A percentile compares a stretch with the other conserved stretches of the same genome.
Evolutionary conservation across 2,113 vertebrate species (phyloP).

Genomic region (Lepus europaeus): DNA sequence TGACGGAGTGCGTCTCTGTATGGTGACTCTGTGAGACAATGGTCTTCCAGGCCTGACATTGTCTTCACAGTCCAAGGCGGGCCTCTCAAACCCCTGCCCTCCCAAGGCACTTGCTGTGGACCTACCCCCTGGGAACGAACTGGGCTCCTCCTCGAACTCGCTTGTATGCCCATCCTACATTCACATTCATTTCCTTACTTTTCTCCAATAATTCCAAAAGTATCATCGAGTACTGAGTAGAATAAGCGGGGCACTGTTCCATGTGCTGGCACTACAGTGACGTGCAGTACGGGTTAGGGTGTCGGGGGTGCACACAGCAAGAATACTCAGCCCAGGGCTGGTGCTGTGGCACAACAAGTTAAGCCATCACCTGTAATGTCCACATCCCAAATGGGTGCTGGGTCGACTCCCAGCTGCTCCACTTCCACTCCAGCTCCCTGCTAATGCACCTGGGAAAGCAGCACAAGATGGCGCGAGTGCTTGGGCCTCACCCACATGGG

Average conservation of each 20-base stretch:
- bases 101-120: not conserved
- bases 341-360: too few species aligned
- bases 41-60: not conserved
- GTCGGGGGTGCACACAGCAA: not conserved
- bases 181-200: not conserved
- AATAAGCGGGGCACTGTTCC: not conserved
- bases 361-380: too few species aligned
- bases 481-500: too few species aligned
- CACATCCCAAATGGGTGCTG: too few species aligned
- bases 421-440: too few species aligned
- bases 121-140: not conserved
- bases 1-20: not conserved
- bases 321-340: not conserved
- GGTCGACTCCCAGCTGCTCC: too few species aligned
- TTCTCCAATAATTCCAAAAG: not conserved
- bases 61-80: not conserved
- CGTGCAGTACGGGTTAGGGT: not conserved
- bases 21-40: not conserved
- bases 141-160: not conserved
- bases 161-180: not conserved
- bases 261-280: not conserved
- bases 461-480: too few species aligned
- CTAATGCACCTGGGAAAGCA: too few species aligned
- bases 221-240: not conserved
- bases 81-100: not conserved